phyloP scores from a whole-genome alignment of 2,888 invertebrate genomes.

The Lithophane leautieri region DNA sequence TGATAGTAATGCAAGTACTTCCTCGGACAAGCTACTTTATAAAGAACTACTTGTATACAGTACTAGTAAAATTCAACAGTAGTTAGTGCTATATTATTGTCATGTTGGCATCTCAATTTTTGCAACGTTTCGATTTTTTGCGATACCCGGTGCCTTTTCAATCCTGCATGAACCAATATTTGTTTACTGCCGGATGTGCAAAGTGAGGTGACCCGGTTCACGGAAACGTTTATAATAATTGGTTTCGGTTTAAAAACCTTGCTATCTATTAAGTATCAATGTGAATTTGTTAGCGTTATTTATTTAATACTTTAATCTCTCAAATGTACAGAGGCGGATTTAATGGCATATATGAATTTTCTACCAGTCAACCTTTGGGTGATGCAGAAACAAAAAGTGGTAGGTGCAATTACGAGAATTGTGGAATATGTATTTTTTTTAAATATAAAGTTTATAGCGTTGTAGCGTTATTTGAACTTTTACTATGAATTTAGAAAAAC shows the following conservation, averaged over 20 bases:
- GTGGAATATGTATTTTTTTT: no score
- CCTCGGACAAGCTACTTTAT: background rate
- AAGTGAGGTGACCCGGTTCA: no score
- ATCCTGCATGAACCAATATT: slow-evolving; percentile 29
- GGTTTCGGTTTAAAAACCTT: background rate
- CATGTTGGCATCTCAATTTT: slow-evolving; percentile 3
- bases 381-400: no score
- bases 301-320: no score
- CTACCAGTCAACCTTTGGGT: no score
- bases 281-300: background rate
- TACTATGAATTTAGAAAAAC: background rate
- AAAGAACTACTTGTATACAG: background rate
- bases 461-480: background rate
- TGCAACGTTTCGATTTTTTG: slow-evolving; percentile 10
- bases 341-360: no score
- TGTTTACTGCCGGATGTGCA: slow-evolving; percentile 7
- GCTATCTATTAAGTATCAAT: background rate
- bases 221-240: background rate
- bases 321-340: no score
- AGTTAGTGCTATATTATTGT: background rate
- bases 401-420: no score
- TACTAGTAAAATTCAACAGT: background rate
- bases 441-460: no score
- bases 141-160: slow-evolving; percentile 9
- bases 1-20: background rate